phyloP scores from a whole-genome alignment of 2,888 invertebrate species.

The Megamerina dolium region DNA sequence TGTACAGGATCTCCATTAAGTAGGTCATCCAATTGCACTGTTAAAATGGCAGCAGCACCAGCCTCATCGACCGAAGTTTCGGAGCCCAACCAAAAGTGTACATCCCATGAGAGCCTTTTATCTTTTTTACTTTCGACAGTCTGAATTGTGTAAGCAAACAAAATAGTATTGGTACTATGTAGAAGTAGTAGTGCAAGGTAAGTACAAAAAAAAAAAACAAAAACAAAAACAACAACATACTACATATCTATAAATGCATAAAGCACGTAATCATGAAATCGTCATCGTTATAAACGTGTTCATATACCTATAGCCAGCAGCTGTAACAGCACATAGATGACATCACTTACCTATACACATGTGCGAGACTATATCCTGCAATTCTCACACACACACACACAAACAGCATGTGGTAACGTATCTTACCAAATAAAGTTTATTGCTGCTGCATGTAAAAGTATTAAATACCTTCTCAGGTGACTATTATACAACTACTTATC shows the following conservation, averaged over 20 bases:
- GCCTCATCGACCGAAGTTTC: slow-evolving; percentile 73
- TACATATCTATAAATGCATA: not conserved
- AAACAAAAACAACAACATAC: not conserved
- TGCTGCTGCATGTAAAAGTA: no score
- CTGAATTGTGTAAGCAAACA: no score
- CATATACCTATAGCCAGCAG: no score
- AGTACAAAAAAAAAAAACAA: not conserved
- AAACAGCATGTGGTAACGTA: no score
- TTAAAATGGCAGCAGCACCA: slow-evolving; percentile 68
- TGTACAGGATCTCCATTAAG: slow-evolving; percentile 79
- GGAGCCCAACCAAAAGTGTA: slow-evolving; percentile 83
- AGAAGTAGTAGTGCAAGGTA: slow-evolving; percentile 1
- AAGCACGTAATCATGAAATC: not conserved
- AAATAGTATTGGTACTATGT: no score
- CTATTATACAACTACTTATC: slow-evolving; percentile 1
- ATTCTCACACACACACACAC: no score
- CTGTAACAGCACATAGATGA: no score
- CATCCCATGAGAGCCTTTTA: slow-evolving; percentile 68
- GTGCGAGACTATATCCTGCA: no score
- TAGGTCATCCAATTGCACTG: slow-evolving; percentile 78
- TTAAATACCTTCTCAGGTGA: no score
- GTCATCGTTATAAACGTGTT: no score
- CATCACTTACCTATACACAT: no score
- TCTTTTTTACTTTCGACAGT: slow-evolving; percentile 59
- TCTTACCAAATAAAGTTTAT: no score